Base-by-base conservation (phyloP, 2,888 invertebrate genomes). In the Lasioglossum calceatum region DNA sequence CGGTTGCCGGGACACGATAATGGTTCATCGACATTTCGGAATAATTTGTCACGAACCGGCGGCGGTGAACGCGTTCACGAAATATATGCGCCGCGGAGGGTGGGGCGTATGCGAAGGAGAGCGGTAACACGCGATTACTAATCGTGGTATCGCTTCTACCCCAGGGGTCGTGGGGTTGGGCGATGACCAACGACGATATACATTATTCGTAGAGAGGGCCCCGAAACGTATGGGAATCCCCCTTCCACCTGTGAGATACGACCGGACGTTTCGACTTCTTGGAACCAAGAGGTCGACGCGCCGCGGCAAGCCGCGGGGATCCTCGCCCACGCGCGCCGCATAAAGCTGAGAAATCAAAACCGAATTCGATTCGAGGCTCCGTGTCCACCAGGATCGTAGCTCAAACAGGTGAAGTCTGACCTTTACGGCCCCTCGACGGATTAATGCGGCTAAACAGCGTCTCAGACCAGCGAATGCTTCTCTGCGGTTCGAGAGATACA, bases 261-360 rank as follows among this genome's bases (percentile, higher is more conserved):
- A 86, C 79, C 88, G 88, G 89, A 88, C 90, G 89, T 92, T 92
- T 93, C 91, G 89, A 90, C 87, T 92, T 92, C 92, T 92, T 80
- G 91, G 92, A 92, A 92, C 87, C 71, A 71, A 78, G 85, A 89
- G 91, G 90, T 91, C 92, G 91, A 91, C 91, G 92, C 81, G 92
- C 92, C 88, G 79, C 83, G 87, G 85, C 77, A 87, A 92, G 88
- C 92, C 90, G 77, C 92, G 87, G 92, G 92, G 92, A 91, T 88
- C 85, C 90, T 91, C 92, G 90, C 92, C 92, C 92, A 92, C 92
- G 92, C 92, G 78, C 73, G 77, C 75, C 36, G 67, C 82, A 87
- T 81, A 88, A 90, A 88, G 81, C 84, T 81, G 88, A 90, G 87
- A 87, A 89, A 90, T 92, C 88, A 85, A 88, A 91, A 87, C 84